Evolutionary conservation across 1,140 invertebrate genomes (phyloP), one percentile per base, ranked within the genome.

Genomic region (Pogonomyrmex barbatus): DNA sequence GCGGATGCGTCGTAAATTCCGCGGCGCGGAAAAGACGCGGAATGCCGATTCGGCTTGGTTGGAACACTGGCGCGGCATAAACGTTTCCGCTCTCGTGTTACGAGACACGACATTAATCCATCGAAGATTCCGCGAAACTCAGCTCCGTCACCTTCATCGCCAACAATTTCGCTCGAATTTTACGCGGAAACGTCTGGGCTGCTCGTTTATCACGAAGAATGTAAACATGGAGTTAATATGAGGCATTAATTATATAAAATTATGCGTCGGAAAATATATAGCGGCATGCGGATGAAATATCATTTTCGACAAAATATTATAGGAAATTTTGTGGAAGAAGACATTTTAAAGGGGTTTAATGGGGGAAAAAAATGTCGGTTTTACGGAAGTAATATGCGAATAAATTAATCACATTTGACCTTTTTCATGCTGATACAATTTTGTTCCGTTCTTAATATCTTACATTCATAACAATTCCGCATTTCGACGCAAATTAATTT

Each of bases 1-100:
- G 39, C 42, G 78, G 52, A 82, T 82, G 47, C 47, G 47, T 56
- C 77, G 54, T 83, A 83, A 83, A 83, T 83, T 0, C 67, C 42
- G 79, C 63, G 17, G 42, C 47, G n/a, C 52, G 24, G 24, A 45
- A 58, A 39, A 58, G 24, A n/a, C 58, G 24, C 24, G 14, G 45
- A 47, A 73, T 60, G 54, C 42, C 79, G 58, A 78, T 56, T 86
- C 42, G 71, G 47, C 73, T 73, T 65, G 60, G 77, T 24, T n/a
- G 45, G 73, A 24, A 70, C 62, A 75, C 50, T 60, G 36, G n/a
- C 14, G 52, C 50, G 30, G 56, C 45, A 79, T 85, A 76, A 85
- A 85, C 86, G 54, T 70, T 81, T 60, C 54, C 58, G 70, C 67
- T 58, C 50, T 54, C 42, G 65, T 24, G 56, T 62, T 82, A 73